Evolutionary conservation across 2,888 invertebrate genomes (phyloP), one percentile per base, ranked within the genome.

Genomic region (Heliothis peltigera): DNA sequence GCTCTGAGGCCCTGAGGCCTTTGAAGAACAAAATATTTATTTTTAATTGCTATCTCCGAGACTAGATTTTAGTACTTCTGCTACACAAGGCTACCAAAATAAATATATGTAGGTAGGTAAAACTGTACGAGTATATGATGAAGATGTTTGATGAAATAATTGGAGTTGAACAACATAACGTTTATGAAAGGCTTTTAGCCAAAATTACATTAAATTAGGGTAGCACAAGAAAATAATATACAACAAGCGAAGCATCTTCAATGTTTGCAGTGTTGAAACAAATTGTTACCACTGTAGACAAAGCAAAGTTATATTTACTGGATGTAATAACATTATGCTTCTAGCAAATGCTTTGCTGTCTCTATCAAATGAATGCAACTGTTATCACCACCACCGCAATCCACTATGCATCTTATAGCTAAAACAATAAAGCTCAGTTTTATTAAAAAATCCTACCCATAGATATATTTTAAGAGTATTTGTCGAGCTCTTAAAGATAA

Each of bases 401-500:
- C 39, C 35, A 74, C 52, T 79, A 49, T 70, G n/a, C 5, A 64
- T 82, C 78, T 77, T 87, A 84, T 57, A 49, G 0, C 3, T 2
- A 39, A 58, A 46, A 35, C 1, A n/a, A 47, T 84, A 87, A 73
- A 82, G 84, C 81, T 71, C 70, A 83, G 70, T 81, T 61, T 78
- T 42, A 64, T 39, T 62, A 75, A 71, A 71, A 65, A 21, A 62
- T 64, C 65, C 64, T 58, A 15, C 59, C 84, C 86, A 86, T 82
- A 79, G 83, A 85, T 89, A 85, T 87, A 87, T 87, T 90, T 90
- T 84, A 87, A 88, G 85, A 87, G 87, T 89, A 90, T 92, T 91
- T 92, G 91, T 91, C 87, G 85, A 90, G 91, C 91, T 91, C 92
- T 91, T 86, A 89, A 89, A 92, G 90, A 91, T 91, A 92, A 91